These are phyloP conservation scores for Loxodonta africana DNA, from an alignment of 2,113 vertebrate species.

Conservation along the genomic window DNA sequence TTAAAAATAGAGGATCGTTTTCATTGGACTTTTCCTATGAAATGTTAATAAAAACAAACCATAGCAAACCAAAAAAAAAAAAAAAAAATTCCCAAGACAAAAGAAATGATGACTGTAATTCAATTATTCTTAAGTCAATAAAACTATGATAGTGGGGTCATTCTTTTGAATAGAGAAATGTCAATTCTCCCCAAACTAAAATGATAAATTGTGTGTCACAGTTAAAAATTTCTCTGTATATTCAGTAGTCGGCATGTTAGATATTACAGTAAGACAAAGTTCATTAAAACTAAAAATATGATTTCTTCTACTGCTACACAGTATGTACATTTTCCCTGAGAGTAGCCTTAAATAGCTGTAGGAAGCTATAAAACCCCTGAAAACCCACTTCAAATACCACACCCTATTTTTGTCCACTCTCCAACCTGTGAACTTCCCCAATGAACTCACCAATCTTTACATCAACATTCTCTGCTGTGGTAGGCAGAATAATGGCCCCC, in stretches of 20 bases:
- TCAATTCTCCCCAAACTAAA: conserved; percentile 34
- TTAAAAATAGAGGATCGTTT: conserved; percentile 24
- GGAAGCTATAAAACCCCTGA: conserved; percentile 14
- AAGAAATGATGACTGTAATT: conserved; percentile 7
- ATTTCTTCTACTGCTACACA: neutral
- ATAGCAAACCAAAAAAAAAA: conserved; percentile 1
- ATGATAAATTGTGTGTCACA: conserved; percentile 35
- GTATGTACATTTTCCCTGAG: neutral
- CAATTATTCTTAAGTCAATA: conserved; percentile 24
- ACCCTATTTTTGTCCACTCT: neutral
- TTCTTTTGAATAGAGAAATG: conserved; percentile 62
- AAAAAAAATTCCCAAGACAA: neutral
- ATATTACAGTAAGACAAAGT: neutral
- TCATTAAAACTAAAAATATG: neutral
- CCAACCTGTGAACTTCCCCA: neutral
- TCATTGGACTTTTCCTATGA: conserved; percentile 16
- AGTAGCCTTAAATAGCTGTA: neutral
- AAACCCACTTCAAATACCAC: neutral
- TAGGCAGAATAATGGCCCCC: neutral
- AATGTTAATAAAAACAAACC: conserved; percentile 42
- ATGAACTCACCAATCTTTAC: neutral
- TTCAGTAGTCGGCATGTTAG: conserved; percentile 20
- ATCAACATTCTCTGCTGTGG: neutral
- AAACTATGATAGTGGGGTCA: conserved; percentile 13
- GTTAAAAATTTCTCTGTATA: conserved; percentile 28